Base-by-base conservation (phyloP, 2,113 vertebrate species). In the Corythornis cristatus region DNA sequence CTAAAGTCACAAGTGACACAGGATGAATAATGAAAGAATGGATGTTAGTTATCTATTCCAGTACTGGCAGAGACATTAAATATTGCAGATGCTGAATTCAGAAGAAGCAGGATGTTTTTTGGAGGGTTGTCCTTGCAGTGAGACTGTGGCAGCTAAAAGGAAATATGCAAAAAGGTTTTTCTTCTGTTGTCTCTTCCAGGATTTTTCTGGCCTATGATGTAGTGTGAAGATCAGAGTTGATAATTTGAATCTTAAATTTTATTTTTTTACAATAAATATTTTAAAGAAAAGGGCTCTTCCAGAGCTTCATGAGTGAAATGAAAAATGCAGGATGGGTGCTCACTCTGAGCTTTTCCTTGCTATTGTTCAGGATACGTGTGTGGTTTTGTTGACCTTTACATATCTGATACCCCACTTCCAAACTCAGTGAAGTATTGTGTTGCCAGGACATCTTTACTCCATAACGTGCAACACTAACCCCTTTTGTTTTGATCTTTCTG, bases 301-400 rank as follows among this genome's bases (percentile, higher is more conserved):
- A 72, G 35, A 40, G 3, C 28, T 90, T 70, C 0, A 0, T 46
- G 50, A 57, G 9, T 37, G 17, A 83, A 83, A 60, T 58, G 26
- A 66, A 96, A 80, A 65, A 48, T 66, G 16, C 40, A 43, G 22
- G 14, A 40, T 65, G 28, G 12, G 12, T 57, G 31, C 54, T 90
- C 0, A 3, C n/a, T 35, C 17, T 88, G 7, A 81, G 46, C 15
- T 64, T 76, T 90, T 72, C 60, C 10, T 46, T 35, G 12, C 8
- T 6, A 2, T 19, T 68, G 11, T 71, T 80, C 15, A 5, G 35
- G 10, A 28, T 29, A 21, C 70, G 16, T 40, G 5, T 0, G 1
- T 78, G 56, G 15, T n/a, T 73, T 76, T 68, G 23, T 51, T 94
- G 60, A 58, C 31, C 22, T 62, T 84, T 70, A 22, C 12, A 2